These are phyloP conservation scores for Amphipoea oculea DNA, from an alignment of 2,888 invertebrate species.

Conservation along the genomic window DNA sequence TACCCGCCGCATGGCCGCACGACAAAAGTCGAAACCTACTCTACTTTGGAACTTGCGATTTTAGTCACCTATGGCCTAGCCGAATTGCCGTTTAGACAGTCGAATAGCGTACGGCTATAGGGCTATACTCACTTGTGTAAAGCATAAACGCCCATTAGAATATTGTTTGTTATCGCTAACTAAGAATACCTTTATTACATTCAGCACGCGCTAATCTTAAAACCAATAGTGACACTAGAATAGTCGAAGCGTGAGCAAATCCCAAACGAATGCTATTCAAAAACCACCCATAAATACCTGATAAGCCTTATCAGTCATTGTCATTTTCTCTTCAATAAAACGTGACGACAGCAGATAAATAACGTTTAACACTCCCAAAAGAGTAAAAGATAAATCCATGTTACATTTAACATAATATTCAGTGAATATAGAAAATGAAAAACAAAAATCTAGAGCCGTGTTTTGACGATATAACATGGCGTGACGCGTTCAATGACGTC, in stretches of 20 bases:
- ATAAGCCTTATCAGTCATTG: constrained; percentile 56
- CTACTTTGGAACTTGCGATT: neutral
- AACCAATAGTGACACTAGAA: constrained; percentile 13
- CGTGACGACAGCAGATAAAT: constrained; percentile 25
- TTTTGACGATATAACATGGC: constrained; percentile 23
- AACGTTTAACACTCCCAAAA: constrained; percentile 9
- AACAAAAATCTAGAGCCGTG: constrained; percentile 14
- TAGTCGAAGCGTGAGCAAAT: constrained; percentile 37
- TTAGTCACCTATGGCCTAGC: neutral
- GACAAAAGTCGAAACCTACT: neutral
- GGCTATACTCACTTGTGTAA: neutral
- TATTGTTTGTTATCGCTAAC: neutral
- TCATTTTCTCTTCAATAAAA: constrained; percentile 49
- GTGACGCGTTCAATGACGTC: constrained; percentile 53
- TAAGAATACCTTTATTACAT: neutral
- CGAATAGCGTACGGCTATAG: neutral
- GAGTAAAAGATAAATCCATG: constrained; percentile 22
- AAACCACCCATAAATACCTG: constrained; percentile 37
- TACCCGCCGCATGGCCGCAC: neutral
- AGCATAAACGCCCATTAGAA: neutral
- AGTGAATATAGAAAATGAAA: constrained; percentile 18
- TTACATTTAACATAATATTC: constrained; percentile 20
- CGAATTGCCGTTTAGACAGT: neutral
- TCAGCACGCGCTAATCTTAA: constrained; percentile 27
- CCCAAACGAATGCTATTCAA: constrained; percentile 29